Evolutionary conservation across 2,888 invertebrate species (phyloP), one percentile per base, ranked within the genome.

Genomic region (Myopa testacea): DNA sequence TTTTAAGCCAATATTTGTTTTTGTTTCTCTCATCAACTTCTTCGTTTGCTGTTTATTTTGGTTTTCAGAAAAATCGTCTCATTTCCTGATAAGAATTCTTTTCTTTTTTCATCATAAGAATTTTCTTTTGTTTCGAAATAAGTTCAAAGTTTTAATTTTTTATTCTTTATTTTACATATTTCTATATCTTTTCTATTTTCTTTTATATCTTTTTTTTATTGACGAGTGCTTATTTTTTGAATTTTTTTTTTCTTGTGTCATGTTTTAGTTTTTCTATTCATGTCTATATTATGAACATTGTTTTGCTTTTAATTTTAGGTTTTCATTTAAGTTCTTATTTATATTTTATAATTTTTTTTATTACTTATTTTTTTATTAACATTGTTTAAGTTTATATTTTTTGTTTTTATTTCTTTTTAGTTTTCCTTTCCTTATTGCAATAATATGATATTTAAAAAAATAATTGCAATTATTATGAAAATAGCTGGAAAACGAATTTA

Each of bases 381-480:
- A 14, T 62, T 63, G 8, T 63, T 26, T n/a, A 19, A 63, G 14
- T 63, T 63, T 26, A 19, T 63, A 63, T 63, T 63, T 63, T 26
- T 6, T 6, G 26, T 63, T 63, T 63, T 26, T 63, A 26, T 34
- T 63, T 73, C 26, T 45, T 6, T 38, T 72, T 62, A 8, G 38
- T 75, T 14, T 70, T 73, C 5, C 34, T 16, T 73, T 50, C 55
- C 50, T 75, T 76, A 12, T 80, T 81, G 82, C 81, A 80, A 81
- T 80, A 80, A 79, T 81, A 80, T 80, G 79, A 81, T 81, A 80
- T 80, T 45, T 81, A 81, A 80, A 81, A 81, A 81, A 81, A 81
- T 82, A 83, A 80, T 80, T 81, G 80, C 82, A 83, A 79, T 79
- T 80, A 80, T 77, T 81, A 80, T 77, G 79, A 80, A 79, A 81